A percentile compares a stretch with the other conserved stretches of the same genome.
Evolutionary conservation across 2,797 vertebrate genomes (phyloP).

Genomic region (Galago senegalensis): DNA sequence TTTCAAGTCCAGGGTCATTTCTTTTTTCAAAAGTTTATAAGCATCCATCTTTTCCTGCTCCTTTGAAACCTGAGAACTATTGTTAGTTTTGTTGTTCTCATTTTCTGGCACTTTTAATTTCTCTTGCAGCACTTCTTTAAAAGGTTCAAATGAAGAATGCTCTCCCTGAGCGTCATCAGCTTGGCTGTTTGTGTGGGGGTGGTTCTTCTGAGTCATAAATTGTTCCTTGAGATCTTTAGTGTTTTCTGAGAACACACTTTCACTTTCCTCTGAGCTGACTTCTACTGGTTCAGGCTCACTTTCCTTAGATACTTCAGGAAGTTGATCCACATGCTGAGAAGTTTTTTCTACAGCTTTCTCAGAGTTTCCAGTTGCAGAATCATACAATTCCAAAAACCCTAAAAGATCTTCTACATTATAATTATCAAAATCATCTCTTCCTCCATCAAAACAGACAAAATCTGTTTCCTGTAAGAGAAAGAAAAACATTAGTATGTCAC

Average conservation of each 20-base stretch:
- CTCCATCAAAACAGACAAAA: conserved; percentile 97
- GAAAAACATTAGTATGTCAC: neutral
- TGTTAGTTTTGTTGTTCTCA: conserved; percentile 90
- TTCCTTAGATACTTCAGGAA: conserved; percentile 60
- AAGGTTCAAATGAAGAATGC: conserved; percentile 80
- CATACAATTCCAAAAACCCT: conserved; percentile 79
- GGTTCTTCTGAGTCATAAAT: conserved; percentile 22
- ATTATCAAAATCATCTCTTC: conserved; percentile 94
- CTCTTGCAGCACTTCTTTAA: conserved; percentile 86
- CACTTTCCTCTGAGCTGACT: neutral
- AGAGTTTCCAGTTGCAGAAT: conserved; percentile 30
- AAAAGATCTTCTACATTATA: conserved; percentile 94
- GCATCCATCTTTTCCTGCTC: conserved; percentile 86
- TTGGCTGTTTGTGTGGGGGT: conserved; percentile 46
- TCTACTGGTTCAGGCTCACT: neutral
- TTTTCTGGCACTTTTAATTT: conserved; percentile 88
- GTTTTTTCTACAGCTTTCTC: conserved; percentile 53
- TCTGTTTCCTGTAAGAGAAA: conserved; percentile 95
- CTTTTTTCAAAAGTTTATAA: conserved; percentile 88
- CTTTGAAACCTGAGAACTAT: conserved; percentile 80
- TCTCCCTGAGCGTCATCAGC: conserved; percentile 84
- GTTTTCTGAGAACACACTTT: conserved; percentile 71
- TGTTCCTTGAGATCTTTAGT: conserved; percentile 69
- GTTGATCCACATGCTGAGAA: conserved; percentile 1
- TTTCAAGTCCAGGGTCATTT: conserved; percentile 90